phyloP scores from a whole-genome alignment of 2,888 invertebrate species.

The Cryptophagus acutangulus region DNA sequence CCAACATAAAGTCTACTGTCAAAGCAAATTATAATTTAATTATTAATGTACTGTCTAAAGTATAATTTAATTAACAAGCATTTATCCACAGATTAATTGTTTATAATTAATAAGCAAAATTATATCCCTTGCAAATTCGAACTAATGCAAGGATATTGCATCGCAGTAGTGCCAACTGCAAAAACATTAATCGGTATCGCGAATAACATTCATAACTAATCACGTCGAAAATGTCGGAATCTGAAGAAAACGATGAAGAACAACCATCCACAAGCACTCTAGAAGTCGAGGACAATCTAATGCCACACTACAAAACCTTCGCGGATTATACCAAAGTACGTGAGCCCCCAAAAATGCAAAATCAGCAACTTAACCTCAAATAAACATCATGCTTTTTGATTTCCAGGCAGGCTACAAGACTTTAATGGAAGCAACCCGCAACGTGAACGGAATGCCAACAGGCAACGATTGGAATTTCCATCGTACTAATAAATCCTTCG shows the following conservation, averaged over 20 bases:
- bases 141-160: no score
- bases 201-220: no score
- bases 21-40: no score
- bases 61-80: no score
- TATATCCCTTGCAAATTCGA: no score
- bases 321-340: conserved; percentile 45
- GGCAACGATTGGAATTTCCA: conserved; percentile 70
- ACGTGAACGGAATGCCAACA: conserved; percentile 67
- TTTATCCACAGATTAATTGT: no score
- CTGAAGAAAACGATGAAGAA: neutral
- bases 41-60: no score
- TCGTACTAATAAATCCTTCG: conserved; percentile 71
- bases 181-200: no score
- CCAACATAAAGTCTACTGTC: no score
- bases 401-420: conserved; percentile 62
- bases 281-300: neutral
- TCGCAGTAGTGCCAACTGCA: no score
- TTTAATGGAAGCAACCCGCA: conserved; percentile 64
- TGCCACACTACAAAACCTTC: conserved; percentile 23
- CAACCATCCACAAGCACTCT: neutral
- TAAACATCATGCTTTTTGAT: conserved; percentile 16
- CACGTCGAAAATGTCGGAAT: no score
- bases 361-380: conserved; percentile 11
- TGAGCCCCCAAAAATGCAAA: conserved; percentile 8
- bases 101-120: no score